These are phyloP conservation scores for Cerastoderma edule DNA, from an alignment of 2,888 invertebrate species.

Conservation along the genomic window DNA sequence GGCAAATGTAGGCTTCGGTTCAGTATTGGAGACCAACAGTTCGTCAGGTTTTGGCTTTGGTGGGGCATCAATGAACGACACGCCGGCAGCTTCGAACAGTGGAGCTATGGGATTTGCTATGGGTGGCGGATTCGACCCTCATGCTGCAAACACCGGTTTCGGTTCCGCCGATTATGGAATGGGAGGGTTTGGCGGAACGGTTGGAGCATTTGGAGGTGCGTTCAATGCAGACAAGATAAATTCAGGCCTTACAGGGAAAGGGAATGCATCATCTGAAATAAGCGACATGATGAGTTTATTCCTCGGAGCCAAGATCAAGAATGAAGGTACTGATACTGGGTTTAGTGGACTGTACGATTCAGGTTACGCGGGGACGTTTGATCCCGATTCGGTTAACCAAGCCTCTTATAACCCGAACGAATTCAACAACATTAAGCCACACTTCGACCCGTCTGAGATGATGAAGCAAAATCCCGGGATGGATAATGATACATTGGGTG, in stretches of 20 bases:
- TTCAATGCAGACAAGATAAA: constrained; percentile 14
- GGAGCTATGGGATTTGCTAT: constrained; percentile 27
- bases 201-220: constrained; percentile 9
- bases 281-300: constrained; percentile 23
- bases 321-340: background rate
- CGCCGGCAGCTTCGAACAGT: background rate
- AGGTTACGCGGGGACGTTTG: constrained; percentile 43
- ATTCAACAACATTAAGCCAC: constrained; percentile 36
- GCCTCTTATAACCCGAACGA: constrained; percentile 57
- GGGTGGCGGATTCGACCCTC: constrained; percentile 14
- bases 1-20: constrained; percentile 39
- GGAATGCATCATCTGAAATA: background rate
- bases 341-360: constrained; percentile 15
- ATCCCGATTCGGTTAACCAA: constrained; percentile 60
- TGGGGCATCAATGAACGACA: background rate
- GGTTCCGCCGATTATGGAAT: constrained; percentile 14
- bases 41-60: constrained; percentile 14
- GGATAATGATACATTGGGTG: constrained; percentile 46
- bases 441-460: constrained; percentile 54
- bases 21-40: background rate
- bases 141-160: constrained; percentile 16
- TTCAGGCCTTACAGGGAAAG: background rate
- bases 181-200: constrained; percentile 8
- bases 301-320: constrained; percentile 23
- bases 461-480: constrained; percentile 49